Base-by-base conservation (phyloP, 1,140 invertebrate genomes). In the Chelonus insularis region DNA sequence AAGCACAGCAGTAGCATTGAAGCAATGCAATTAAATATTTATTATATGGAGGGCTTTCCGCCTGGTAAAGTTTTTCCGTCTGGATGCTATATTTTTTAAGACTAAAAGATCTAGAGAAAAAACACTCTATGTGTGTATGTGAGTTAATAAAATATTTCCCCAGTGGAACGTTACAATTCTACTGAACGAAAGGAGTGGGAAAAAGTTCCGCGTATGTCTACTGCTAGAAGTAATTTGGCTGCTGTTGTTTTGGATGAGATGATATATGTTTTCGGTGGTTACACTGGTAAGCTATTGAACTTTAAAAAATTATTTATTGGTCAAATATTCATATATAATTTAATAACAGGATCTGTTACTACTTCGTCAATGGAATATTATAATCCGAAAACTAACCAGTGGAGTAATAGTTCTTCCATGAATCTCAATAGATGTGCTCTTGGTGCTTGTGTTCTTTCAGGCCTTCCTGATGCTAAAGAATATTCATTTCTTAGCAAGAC, bases 151-250 rank as follows among this genome's bases (percentile, higher is more conserved):
- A 50, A 5, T 43, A 14, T 52, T 51, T 47, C 58, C 63, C 84
- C 84, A 69, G 89, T 86, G 7, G 90, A 91, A 71, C 84, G 86
- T 62, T 94, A 88, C 72, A 89, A 90, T 76, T 89, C 90, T 2
- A 65, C 62, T 43, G 65, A 76, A 16, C 63, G 62, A 12, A 61
- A 84, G 73, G 67, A 85, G 72, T 79, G 92, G 92, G 75, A 85
- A 73, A 41, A 87, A 78, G 87, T 87, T 76, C 29, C 87, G 73
- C 89, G 92, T 72, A 95, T 95, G 93, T 89, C 89, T 75, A 89
- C 87, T 68, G 89, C 91, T 0, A 82, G 93, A 36, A 93, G 91
- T 73, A 95, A 95, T 72, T 94, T 95, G 71, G 91, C 91, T 8
- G 86, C 90, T 14, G 89, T 89, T 62, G 87, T 92, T 9, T 86